Base-by-base conservation (phyloP, 92 coral and sea anemone genomes). In the Palythoa caribaeorum region DNA sequence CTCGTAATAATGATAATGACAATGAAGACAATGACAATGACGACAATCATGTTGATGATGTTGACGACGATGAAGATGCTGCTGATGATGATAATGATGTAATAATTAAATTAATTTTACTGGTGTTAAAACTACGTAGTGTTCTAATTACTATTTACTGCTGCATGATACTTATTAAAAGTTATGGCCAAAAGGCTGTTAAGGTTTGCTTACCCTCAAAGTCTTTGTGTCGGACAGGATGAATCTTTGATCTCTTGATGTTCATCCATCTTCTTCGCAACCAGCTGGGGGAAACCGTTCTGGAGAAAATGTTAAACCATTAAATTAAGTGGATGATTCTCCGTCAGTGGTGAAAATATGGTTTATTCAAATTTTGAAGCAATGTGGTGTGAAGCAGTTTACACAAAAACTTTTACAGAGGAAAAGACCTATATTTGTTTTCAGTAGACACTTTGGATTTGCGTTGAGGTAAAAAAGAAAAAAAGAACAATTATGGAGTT, bases 201-300 rank as follows among this genome's bases (percentile, higher is more conserved):
- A 53, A 57, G 16, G 4, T 40, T 63, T 44, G 44, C 86, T 44
- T 65, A 81, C 86, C 86, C 10, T 68, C 76, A 81, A 81, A 81
- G 9, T 81, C 76, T 76, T 60, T 66, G 74, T 65, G 2, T 8
- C 15, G 62, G 10, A 60, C 19, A 9, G n/a, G 9, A 48, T 8
- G 76, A 0, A 81, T 15, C 0, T 20, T 38, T 14, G 16, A 13
- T 69, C 40, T 81, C 44, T 81, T 81, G 60, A 81, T 48, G 1
- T 16, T 2, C 0, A 38, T 8, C 86, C 86, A 81, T 35, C 47
- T 81, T 20, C 21, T 65, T 36, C 86, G 63, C 55, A 81, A 39
- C 62, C 73, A 81, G 20, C 48, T 14, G 38, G 86, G 60, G 2
- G 86, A 65, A 66, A 38, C 19, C n/a, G 16, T 76, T 21, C 86